Percentiles rank a stretch among this genome's conserved stretches.
Conservation (phyloP, 2,113 vertebrate species). For the Ancistrus triradiatus region DNA sequence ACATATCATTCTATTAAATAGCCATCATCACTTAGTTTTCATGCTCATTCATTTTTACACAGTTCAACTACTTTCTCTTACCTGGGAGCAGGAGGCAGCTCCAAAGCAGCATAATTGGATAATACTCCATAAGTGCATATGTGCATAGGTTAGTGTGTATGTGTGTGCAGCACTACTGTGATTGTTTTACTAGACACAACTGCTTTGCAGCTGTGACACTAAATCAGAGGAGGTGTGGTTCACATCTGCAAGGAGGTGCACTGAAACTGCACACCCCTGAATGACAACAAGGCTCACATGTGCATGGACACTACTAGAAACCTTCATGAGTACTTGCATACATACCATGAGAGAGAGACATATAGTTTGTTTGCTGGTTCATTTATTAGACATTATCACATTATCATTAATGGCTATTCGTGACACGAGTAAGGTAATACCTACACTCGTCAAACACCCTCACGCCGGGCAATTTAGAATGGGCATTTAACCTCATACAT, state of each 20-base stretch:
- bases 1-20: not conserved
- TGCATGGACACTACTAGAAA: too few species aligned
- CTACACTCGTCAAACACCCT: too few species aligned
- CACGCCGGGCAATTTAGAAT: too few species aligned
- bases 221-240: constrained; percentile 32
- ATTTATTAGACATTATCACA: too few species aligned
- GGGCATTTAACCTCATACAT: too few species aligned
- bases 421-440: too few species aligned
- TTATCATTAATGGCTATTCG: too few species aligned
- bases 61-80: not conserved
- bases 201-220: constrained; percentile 17
- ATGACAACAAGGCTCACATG: constrained; percentile 1
- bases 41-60: not conserved
- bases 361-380: too few species aligned
- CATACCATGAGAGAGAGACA: too few species aligned
- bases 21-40: not conserved
- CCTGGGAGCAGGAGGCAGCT: constrained; percentile 34
- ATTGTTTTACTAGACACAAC: constrained; percentile 20
- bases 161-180: constrained; percentile 13
- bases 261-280: constrained; percentile 21
- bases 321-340: too few species aligned
- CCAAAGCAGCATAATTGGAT: constrained; percentile 26
- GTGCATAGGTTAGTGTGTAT: constrained; percentile 18
- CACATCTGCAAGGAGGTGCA: constrained; percentile 30
- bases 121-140: constrained; percentile 33